Evolutionary conservation across 2,113 vertebrate genomes (phyloP).

Genomic region (Glareola pratincola): DNA sequence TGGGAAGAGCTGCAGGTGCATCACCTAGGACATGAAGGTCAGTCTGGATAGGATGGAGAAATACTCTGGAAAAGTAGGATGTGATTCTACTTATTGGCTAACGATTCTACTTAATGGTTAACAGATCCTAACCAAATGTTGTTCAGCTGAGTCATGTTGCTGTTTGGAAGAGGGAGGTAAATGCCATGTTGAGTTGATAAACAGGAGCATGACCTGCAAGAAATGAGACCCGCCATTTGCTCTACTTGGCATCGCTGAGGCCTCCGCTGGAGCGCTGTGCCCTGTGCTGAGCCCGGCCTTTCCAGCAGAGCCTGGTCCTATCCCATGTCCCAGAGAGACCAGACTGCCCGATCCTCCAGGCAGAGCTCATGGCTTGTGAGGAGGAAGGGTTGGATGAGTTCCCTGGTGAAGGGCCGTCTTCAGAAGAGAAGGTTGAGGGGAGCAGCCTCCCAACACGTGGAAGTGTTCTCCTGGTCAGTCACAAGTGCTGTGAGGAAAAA

Average conservation of each 20-base stretch:
- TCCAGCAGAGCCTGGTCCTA: not conserved
- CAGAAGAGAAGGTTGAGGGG: not conserved
- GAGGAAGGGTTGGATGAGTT: not conserved
- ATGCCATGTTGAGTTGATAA: not conserved
- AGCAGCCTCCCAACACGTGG: not conserved
- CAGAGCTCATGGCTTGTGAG: not conserved
- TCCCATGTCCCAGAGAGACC: not conserved
- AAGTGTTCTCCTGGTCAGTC: not conserved
- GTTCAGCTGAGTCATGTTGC: not conserved
- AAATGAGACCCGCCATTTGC: not conserved
- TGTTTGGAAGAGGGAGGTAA: not conserved
- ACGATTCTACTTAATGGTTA: not conserved
- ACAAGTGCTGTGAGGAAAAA: not conserved
- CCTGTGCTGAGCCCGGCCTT: not conserved
- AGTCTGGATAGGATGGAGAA: not conserved
- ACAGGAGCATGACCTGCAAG: not conserved
- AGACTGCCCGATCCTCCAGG: rapidly evolving
- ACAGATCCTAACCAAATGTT: rapidly evolving
- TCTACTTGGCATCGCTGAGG: rapidly evolving
- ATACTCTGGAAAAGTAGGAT: not conserved
- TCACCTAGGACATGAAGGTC: not conserved
- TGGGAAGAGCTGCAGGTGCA: not conserved
- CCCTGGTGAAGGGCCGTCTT: not conserved
- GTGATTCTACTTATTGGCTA: not conserved
- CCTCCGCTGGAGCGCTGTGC: rapidly evolving